Percentiles rank a stretch among this genome's conserved stretches.
Conservation (phyloP, 2,888 invertebrate species). For the Drosophila sordidapex region DNA sequence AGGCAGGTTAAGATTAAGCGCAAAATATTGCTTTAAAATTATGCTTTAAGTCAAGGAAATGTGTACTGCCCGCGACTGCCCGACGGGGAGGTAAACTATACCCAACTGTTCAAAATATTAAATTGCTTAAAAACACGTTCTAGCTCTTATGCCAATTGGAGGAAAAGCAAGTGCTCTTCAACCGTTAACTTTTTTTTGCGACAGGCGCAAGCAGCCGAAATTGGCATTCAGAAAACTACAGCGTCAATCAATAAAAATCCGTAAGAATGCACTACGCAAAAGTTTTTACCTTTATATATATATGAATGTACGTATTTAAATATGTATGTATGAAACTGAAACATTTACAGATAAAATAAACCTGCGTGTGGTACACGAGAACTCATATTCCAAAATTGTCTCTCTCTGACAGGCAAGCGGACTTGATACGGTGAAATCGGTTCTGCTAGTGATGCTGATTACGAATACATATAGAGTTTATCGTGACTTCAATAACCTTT, state of each 20-base stretch:
- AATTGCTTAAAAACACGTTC: neutral
- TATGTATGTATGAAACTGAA: neutral
- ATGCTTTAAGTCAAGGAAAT: neutral
- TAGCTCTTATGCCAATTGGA: neutral
- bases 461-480: neutral
- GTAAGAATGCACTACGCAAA: neutral
- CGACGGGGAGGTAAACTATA: neutral
- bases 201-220: neutral
- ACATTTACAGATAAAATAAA: neutral
- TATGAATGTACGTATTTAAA: neutral
- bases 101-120: neutral
- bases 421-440: neutral
- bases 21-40: neutral
- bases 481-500: neutral
- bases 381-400: neutral
- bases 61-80: neutral
- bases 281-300: neutral
- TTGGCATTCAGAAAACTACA: neutral
- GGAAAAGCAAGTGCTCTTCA: neutral
- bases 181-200: neutral
- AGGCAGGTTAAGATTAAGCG: neutral
- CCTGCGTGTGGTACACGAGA: neutral
- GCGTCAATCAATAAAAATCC: neutral
- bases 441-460: neutral
- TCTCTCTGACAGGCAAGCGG: neutral